phyloP scores from a whole-genome alignment of 2,113 vertebrate species.

The Gadus chalcogrammus region DNA sequence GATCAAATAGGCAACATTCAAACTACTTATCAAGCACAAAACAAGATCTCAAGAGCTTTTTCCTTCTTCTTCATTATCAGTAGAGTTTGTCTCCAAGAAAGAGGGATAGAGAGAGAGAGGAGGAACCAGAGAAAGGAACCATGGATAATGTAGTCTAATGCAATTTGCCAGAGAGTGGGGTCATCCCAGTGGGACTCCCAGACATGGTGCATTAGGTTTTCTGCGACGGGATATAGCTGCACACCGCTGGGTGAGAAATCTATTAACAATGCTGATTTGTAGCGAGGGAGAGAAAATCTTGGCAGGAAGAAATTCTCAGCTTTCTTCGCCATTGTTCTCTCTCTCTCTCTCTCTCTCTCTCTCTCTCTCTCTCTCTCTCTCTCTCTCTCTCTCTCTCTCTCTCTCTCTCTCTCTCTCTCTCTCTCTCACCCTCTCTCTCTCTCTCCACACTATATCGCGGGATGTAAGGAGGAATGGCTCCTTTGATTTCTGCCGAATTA shows the following conservation, averaged over 20 bases:
- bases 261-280: conserved; percentile 48
- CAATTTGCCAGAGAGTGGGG: conserved; percentile 30
- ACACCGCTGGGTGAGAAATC: conserved; percentile 39
- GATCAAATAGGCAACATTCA: too few relatives aligned
- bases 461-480: conserved; percentile 13
- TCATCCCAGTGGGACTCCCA: conserved; percentile 24
- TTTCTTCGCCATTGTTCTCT: conserved; percentile 17
- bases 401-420: too few relatives aligned
- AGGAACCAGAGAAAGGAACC: not conserved
- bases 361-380: too few relatives aligned
- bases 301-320: conserved; percentile 28
- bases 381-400: too few relatives aligned
- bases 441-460: not conserved
- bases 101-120: too few relatives aligned
- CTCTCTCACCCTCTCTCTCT: too few relatives aligned
- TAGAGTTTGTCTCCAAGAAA: too few relatives aligned
- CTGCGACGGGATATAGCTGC: conserved; percentile 36
- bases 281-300: conserved; percentile 21
- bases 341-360: not conserved
- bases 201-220: conserved; percentile 40
- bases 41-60: too few relatives aligned
- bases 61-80: too few relatives aligned
- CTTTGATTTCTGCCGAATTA: conserved; percentile 26
- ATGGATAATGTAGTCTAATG: conserved; percentile 18
- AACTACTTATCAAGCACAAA: too few relatives aligned